Evolutionary conservation across 2,113 vertebrate genomes (phyloP).

Genomic region (Callionymus lyra): DNA sequence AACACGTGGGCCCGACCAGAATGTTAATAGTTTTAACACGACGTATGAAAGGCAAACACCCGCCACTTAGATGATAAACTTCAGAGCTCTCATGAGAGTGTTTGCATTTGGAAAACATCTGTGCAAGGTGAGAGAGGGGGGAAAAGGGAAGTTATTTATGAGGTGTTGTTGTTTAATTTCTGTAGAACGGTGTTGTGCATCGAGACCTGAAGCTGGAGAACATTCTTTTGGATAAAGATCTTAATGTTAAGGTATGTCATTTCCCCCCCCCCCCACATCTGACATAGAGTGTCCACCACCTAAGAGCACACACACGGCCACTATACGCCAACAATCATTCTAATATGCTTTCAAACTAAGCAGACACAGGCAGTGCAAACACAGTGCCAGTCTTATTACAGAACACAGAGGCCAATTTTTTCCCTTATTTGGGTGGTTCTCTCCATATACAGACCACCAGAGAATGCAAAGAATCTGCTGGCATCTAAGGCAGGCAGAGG

Average conservation of each 20-base stretch:
- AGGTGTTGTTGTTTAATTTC: slow-evolving; percentile 18
- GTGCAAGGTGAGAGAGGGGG: background rate
- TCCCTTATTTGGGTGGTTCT: slow-evolving; percentile 39
- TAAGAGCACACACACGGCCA: slow-evolving; percentile 1
- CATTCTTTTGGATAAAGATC: slow-evolving; percentile 69
- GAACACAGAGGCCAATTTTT: slow-evolving; percentile 34
- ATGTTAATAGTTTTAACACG: slow-evolving; percentile 10
- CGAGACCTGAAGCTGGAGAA: slow-evolving; percentile 75
- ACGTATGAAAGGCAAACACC: slow-evolving; percentile 1
- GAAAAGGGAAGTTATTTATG: slow-evolving; percentile 1
- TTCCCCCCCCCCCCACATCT: too few species aligned
- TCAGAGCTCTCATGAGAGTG: background rate
- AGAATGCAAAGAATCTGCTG: slow-evolving; percentile 54
- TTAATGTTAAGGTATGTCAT: slow-evolving; percentile 65
- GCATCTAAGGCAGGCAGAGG: slow-evolving; percentile 29
- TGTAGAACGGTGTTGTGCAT: slow-evolving; percentile 69
- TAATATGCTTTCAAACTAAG: slow-evolving; percentile 19
- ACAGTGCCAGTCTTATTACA: slow-evolving; percentile 32
- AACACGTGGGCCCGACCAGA: slow-evolving; percentile 2
- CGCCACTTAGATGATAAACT: slow-evolving; percentile 2
- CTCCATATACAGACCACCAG: slow-evolving; percentile 48
- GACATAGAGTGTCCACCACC: background rate
- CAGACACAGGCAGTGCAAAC: slow-evolving; percentile 30
- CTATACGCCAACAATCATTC: slow-evolving; percentile 15
- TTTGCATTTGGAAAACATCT: slow-evolving; percentile 5